phyloP scores from a whole-genome alignment of 2,113 vertebrate genomes.

The Epinephelus fuscoguttatus region DNA sequence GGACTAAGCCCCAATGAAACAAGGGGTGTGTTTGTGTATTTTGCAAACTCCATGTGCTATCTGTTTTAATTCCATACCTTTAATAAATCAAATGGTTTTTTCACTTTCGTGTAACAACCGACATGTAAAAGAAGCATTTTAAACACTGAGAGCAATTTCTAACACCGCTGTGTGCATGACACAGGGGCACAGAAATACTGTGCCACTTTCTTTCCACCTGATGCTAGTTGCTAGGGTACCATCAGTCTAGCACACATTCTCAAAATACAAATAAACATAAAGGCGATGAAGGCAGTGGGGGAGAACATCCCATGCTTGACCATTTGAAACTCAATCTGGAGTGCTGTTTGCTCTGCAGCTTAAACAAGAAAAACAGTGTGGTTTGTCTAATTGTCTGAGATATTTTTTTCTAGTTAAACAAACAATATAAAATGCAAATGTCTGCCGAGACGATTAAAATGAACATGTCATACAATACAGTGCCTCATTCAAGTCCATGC shows the following conservation, averaged over 20 bases:
- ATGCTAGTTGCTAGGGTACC: constrained; percentile 68
- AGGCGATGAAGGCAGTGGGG: constrained; percentile 40
- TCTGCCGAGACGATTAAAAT: constrained; percentile 15
- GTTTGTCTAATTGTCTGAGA: background rate
- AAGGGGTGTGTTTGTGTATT: background rate
- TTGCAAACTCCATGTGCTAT: background rate
- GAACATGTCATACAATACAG: constrained; percentile 1
- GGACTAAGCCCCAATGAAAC: background rate
- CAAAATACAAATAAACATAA: constrained; percentile 72
- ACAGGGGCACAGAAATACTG: constrained; percentile 53
- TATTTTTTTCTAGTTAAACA: background rate
- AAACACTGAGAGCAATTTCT: too few species aligned
- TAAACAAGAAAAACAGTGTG: background rate
- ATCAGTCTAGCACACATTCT: constrained; percentile 40
- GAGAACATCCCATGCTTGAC: constrained; percentile 15
- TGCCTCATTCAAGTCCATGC: background rate
- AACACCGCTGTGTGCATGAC: constrained; percentile 49
- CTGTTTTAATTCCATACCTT: background rate
- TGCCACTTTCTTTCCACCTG: constrained; percentile 53
- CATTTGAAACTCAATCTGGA: constrained; percentile 12
- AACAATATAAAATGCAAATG: constrained; percentile 3
- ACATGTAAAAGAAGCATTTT: background rate
- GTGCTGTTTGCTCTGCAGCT: background rate
- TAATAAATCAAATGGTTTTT: background rate
- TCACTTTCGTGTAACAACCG: background rate